These are phyloP conservation scores for Tricholaema leucomelas DNA, from an alignment of 2,113 vertebrate species.

Conservation along the genomic window DNA sequence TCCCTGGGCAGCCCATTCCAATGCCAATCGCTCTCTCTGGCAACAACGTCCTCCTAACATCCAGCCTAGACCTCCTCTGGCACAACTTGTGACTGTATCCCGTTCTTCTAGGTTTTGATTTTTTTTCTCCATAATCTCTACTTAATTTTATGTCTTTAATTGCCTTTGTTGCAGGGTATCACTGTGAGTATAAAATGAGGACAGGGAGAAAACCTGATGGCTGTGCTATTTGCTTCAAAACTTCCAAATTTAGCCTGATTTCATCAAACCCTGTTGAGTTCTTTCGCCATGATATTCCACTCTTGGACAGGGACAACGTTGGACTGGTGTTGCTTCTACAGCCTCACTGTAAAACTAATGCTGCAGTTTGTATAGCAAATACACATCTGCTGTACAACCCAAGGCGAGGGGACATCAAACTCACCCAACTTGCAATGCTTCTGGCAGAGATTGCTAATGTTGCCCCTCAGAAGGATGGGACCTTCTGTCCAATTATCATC, in stretches of 20 bases:
- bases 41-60: no score
- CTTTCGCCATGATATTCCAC: slow-evolving; percentile 82
- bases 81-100: no score
- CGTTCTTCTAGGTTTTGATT: neutral
- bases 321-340: slow-evolving; percentile 87
- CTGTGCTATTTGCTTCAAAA: slow-evolving; percentile 90
- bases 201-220: slow-evolving; percentile 93
- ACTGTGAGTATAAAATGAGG: slow-evolving; percentile 93
- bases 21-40: no score
- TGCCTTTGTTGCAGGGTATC: slow-evolving; percentile 83
- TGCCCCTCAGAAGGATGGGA: slow-evolving; percentile 78
- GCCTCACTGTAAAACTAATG: slow-evolving; percentile 61
- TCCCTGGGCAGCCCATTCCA: no score
- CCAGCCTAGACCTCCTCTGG: no score
- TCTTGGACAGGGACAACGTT: slow-evolving; percentile 95
- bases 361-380: slow-evolving; percentile 87
- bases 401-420: slow-evolving; percentile 92
- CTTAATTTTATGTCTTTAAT: neutral
- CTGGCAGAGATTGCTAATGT: slow-evolving; percentile 88
- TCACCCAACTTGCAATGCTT: slow-evolving; percentile 93
- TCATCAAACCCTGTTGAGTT: slow-evolving; percentile 90
- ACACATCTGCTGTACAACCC: slow-evolving; percentile 97
- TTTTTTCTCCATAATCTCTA: neutral
- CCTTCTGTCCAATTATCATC: slow-evolving; percentile 83
- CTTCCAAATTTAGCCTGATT: slow-evolving; percentile 85